Evolutionary conservation across 2,113 vertebrate species (phyloP).

Genomic region (Petromus typicus): DNA sequence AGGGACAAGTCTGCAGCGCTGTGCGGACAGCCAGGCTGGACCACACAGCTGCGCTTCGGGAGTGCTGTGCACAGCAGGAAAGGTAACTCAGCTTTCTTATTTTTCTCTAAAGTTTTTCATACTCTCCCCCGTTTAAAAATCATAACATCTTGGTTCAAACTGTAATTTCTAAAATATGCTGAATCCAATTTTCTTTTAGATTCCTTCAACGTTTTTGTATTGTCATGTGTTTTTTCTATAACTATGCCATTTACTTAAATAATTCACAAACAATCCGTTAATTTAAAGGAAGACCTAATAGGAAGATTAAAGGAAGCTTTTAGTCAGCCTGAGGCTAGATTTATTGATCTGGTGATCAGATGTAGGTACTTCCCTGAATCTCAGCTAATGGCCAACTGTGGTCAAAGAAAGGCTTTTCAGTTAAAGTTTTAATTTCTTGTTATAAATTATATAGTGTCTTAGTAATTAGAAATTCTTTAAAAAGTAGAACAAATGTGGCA

Average conservation of each 20-base stretch:
- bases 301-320: slow-evolving; percentile 90
- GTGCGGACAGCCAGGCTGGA: slow-evolving; percentile 69
- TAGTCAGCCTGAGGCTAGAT: slow-evolving; percentile 89
- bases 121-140: background rate
- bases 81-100: slow-evolving; percentile 66
- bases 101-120: slow-evolving; percentile 62
- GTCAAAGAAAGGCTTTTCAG: slow-evolving; percentile 87
- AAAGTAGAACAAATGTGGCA: slow-evolving; percentile 85
- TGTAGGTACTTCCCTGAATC: slow-evolving; percentile 88
- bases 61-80: slow-evolving; percentile 63
- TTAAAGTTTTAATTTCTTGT: slow-evolving; percentile 85
- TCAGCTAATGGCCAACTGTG: slow-evolving; percentile 87
- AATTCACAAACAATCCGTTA: slow-evolving; percentile 86
- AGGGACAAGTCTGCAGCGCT: slow-evolving; percentile 66
- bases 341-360: slow-evolving; percentile 93
- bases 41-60: slow-evolving; percentile 63
- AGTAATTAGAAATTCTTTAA: slow-evolving; percentile 86
- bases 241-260: slow-evolving; percentile 86
- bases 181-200: slow-evolving; percentile 39
- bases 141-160: slow-evolving; percentile 55
- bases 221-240: slow-evolving; percentile 77
- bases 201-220: slow-evolving; percentile 74
- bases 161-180: slow-evolving; percentile 57
- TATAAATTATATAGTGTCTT: slow-evolving; percentile 86
- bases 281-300: slow-evolving; percentile 87